Base-by-base conservation (phyloP, 2,113 vertebrate species). In the Microtus pennsylvanicus region DNA sequence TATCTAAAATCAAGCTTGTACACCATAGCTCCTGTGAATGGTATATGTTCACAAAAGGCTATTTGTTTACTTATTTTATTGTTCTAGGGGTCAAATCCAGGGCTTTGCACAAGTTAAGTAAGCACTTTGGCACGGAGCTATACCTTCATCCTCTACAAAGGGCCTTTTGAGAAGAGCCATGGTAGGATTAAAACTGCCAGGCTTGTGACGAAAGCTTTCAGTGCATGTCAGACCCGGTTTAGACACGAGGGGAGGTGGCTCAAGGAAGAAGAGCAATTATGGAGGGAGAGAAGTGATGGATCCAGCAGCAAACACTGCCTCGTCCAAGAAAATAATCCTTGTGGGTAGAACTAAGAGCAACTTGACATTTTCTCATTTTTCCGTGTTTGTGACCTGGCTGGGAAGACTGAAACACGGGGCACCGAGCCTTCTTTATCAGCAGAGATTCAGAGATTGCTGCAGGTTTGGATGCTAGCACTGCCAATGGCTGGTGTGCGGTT, bases 281-380 rank as follows among this genome's bases (percentile, higher is more conserved):
- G 9, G 33, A 89, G 81, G 72, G 58, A 55, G 55, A 87, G 14
- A 65, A 72, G 2, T 24, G 50, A 38, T 42, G 17, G 17, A 50
- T 50, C 72, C 11, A 55, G 0, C 21, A 28, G 9, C 67, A 95
- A 87, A 47, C 61, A 77, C 26, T 13, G 38, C 55, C 67, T 95
- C 61, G 67, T 33, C n/a, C 47, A 65, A 70, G 58, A 80, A 93
- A 81, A 55, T 11, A 94, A 24, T 78, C 58, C 67, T 81, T 85
- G 76, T 67, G 67, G 96, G 80, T 86, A 95, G 89, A 87, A 89
- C 90, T 87, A 93, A 75, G 45, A 38, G 12, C 58, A 61, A n/a
- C 30, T 89, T 95, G 33, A 11, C 14, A 45, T 89, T 45, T 78
- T 90, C 28, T 42, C 61, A 8, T 38, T 75, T 87, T 42, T 21